Base-by-base conservation (phyloP, 2,888 invertebrate genomes). In the Thereva unica region DNA sequence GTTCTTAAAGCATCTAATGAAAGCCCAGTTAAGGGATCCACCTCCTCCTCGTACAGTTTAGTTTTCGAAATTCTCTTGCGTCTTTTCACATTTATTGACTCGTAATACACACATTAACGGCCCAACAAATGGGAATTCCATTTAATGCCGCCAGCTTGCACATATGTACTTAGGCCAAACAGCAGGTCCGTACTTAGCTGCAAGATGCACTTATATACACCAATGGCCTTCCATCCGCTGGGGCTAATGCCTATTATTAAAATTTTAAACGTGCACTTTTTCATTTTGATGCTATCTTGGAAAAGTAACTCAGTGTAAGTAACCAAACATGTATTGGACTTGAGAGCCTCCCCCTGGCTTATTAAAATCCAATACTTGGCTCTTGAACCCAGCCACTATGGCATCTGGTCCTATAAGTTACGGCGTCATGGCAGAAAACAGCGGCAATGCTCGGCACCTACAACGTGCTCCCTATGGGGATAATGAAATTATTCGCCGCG, bases 171-270 rank as follows among this genome's bases (percentile, higher is more conserved):
- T 12, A 7, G 38, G 6, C 6, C 37, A 35, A 35, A 44, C 44
- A 10, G 9, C 57, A 59, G 23, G 38, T 50, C 40, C 34, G 59
- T 66, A 57, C 57, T 47, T 10, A 10, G 34, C 47, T 10, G 37
- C 53, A n/a, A 57, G 52, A 34, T 52, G 50, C 55, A 66, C 55
- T 40, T 50, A 56, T 56, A 59, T 42, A 23, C 67, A 53, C 54
- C 54, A 52, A 59, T 54, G 52, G 45, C 56, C 10, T 53, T 38
- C 64, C 59, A 52, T 59, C 44, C 66, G 34, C 53, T 45, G 40
- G 53, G 53, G 61, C 66, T 68, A 68, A 68, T 68, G 68, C 45
- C 55, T 68, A 61, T 66, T 68, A 68, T 68, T 66, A 68, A 68
- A 68, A 68, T 66, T 68, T 66, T 57, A 61, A 68, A 66, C 65